Percentiles rank a stretch among this genome's conserved stretches.
phyloP scores from a whole-genome alignment of 2,113 vertebrate genomes.

The Microtus montanus region DNA sequence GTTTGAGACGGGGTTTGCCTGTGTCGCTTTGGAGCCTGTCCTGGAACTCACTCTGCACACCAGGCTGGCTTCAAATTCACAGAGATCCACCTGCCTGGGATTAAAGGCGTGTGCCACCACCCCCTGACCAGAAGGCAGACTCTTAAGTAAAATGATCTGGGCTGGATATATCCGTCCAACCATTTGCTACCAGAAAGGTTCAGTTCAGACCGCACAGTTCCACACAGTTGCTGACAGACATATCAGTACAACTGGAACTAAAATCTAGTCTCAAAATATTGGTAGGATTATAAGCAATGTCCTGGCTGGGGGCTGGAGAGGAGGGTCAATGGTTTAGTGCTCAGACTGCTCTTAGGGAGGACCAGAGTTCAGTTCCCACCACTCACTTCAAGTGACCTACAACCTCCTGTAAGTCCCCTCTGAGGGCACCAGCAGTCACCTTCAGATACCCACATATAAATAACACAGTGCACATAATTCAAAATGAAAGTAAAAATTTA shows the following conservation, averaged over 20 bases:
- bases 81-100: too few relatives aligned
- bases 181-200: not conserved
- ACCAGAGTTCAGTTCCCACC: not conserved
- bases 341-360: not conserved
- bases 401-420: not conserved
- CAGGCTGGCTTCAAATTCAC: too few relatives aligned
- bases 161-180: not conserved
- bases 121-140: not conserved
- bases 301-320: not conserved
- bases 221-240: not conserved
- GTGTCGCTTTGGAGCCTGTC: too few relatives aligned
- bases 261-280: not conserved
- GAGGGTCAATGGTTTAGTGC: not conserved
- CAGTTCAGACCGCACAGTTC: not conserved
- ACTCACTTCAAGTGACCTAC: not conserved
- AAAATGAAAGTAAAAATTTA: not conserved
- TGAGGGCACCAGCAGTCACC: not conserved
- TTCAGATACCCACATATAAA: not conserved
- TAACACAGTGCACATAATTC: not conserved
- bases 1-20: too few relatives aligned
- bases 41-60: too few relatives aligned
- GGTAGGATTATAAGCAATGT: not conserved
- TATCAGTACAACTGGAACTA: not conserved
- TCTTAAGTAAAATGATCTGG: not conserved
- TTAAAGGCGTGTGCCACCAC: too few relatives aligned